A percentile compares a stretch with the other conserved stretches of the same genome.
phyloP scores from a whole-genome alignment of 1,140 invertebrate species.

The Amphibalanus amphitrite region DNA sequence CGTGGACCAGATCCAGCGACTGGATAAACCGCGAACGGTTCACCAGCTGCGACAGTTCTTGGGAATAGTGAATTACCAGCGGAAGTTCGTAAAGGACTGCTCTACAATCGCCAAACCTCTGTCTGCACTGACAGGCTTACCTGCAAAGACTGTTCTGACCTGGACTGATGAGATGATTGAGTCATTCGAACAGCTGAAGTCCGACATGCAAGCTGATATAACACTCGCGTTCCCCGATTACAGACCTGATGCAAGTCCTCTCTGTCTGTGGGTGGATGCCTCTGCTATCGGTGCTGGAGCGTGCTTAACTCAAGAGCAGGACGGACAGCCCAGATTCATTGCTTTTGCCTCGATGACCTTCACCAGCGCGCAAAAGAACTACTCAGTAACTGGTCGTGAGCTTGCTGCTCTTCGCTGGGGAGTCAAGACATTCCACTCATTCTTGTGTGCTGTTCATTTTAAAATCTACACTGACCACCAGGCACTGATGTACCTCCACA shows the following conservation, averaged over 20 bases:
- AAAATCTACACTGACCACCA: conserved; percentile 3
- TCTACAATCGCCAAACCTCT: conserved; percentile 3
- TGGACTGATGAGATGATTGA: no score
- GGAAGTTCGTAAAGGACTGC: neutral
- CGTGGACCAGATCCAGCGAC: no score
- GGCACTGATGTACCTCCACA: conserved; percentile 8
- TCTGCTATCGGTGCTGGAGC: conserved; percentile 7
- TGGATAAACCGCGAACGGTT: no score
- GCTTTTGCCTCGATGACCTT: neutral
- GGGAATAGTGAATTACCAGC: conserved; percentile 1
- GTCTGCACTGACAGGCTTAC: neutral
- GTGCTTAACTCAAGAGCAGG: neutral
- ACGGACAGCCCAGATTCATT: conserved; percentile 2
- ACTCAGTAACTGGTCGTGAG: conserved; percentile 6
- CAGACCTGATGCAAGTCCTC: neutral
- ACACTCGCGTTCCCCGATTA: conserved; percentile 6
- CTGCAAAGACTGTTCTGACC: neutral
- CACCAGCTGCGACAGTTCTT: no score
- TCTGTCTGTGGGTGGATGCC: conserved; percentile 5
- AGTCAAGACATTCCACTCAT: conserved; percentile 23
- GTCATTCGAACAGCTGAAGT: neutral
- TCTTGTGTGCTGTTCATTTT: conserved; percentile 2
- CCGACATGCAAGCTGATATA: neutral
- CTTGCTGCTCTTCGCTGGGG: conserved; percentile 22
- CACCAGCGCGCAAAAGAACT: neutral